These are phyloP conservation scores for Ornithorhynchus anatinus DNA, from an alignment of 2,113 vertebrate species.

Conservation along the genomic window DNA sequence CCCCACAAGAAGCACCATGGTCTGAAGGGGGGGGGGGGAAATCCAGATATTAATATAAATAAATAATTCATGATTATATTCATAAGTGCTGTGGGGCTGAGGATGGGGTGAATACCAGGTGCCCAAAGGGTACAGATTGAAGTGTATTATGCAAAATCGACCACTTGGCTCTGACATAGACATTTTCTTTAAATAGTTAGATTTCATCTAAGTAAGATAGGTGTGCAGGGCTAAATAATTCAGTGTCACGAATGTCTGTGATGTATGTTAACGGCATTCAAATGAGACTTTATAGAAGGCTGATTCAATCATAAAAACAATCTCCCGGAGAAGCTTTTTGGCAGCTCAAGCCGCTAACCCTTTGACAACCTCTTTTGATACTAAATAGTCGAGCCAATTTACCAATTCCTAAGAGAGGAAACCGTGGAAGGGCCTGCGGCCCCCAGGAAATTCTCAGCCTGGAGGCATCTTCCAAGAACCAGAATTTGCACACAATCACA, in stretches of 20 bases:
- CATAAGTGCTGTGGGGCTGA: no score
- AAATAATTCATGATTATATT: not conserved
- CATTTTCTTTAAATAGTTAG: not conserved
- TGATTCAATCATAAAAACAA: not conserved
- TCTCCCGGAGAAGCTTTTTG: conserved; percentile 36
- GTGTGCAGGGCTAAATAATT: conserved; percentile 26
- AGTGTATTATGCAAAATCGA: fast-evolving
- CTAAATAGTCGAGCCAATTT: not conserved
- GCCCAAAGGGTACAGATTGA: no score
- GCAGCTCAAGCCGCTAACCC: not conserved
- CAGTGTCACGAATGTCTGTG: conserved; percentile 5
- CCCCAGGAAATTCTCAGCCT: not conserved
- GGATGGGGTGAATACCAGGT: no score
- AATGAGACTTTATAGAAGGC: conserved; percentile 4
- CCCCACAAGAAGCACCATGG: no score
- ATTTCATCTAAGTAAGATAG: not conserved
- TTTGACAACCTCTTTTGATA: not conserved
- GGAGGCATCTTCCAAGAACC: not conserved
- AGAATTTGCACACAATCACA: fast-evolving
- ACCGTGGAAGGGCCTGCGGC: not conserved
- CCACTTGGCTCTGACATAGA: not conserved
- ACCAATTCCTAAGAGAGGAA: not conserved
- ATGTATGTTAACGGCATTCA: conserved; percentile 12
- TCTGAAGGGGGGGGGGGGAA: no score
- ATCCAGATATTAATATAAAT: no score